phyloP scores from a whole-genome alignment of 2,113 vertebrate species.

The Hylia prasina region DNA sequence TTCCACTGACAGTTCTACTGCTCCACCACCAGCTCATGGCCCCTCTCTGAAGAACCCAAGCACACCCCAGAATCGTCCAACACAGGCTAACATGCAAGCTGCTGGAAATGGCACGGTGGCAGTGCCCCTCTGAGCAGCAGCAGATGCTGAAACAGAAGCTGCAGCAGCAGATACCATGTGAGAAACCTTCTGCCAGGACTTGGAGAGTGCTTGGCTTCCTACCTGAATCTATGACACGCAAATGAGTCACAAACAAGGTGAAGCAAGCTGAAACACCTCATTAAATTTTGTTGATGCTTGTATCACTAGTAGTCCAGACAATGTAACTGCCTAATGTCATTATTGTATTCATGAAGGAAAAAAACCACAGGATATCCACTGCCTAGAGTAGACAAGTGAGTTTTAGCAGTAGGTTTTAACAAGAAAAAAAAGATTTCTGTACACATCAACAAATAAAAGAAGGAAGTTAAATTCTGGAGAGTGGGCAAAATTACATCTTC shows the following conservation, averaged over 20 bases:
- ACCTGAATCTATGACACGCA: not conserved
- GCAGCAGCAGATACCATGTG: not conserved
- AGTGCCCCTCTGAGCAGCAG: not conserved
- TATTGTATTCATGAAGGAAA: not conserved
- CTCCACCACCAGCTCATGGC: not conserved
- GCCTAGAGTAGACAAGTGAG: not conserved
- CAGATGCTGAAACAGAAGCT: not conserved
- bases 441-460: not conserved
- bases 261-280: constrained; percentile 1
- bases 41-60: not conserved
- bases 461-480: not conserved
- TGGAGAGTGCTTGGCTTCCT: not conserved
- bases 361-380: not conserved
- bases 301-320: not conserved
- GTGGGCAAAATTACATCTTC: not conserved
- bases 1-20: not conserved
- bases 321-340: not conserved
- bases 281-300: not conserved
- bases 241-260: not conserved
- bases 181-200: not conserved
- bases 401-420: not conserved
- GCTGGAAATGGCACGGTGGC: not conserved
- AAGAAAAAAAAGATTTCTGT: not conserved
- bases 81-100: fast-evolving
- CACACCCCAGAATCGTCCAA: not conserved